Percentiles rank a stretch among this genome's conserved stretches.
Conservation (phyloP, 2,888 invertebrate genomes). For the Orthosia cruda region DNA sequence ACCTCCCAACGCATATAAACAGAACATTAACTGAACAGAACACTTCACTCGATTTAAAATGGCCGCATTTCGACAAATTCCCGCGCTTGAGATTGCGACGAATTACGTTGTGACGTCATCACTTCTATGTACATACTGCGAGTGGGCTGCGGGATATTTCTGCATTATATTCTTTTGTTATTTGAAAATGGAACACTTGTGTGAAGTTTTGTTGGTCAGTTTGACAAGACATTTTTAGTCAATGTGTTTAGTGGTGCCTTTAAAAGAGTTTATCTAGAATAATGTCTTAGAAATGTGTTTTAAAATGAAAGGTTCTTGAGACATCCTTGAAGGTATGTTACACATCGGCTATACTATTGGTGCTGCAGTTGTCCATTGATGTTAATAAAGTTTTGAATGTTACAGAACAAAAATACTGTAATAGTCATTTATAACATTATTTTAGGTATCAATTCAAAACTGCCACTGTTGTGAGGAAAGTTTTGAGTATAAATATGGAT, state of each 20-base stretch:
- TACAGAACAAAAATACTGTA: too few relatives aligned
- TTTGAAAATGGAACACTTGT: conserved; percentile 32
- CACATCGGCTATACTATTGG: too few relatives aligned
- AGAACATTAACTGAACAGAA: conserved; percentile 52
- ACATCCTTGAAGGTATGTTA: not conserved
- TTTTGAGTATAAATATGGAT: too few relatives aligned
- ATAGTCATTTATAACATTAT: too few relatives aligned
- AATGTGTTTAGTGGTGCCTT: not conserved
- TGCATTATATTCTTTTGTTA: conserved; percentile 7
- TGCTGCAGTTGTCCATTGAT: too few relatives aligned
- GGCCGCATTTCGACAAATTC: conserved; percentile 69
- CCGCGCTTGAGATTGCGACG: conserved; percentile 62
- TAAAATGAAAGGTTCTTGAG: not conserved
- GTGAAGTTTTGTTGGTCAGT: conserved; percentile 8
- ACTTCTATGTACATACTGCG: conserved; percentile 43
- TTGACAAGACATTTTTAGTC: conserved; percentile 13
- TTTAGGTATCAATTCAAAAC: too few relatives aligned
- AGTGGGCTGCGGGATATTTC: conserved; percentile 28
- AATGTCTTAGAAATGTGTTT: not conserved
- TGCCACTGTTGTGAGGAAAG: too few relatives aligned
- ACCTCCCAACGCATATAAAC: conserved; percentile 43
- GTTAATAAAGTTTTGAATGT: too few relatives aligned
- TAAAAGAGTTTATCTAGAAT: not conserved
- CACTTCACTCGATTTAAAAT: conserved; percentile 67
- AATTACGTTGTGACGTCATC: conserved; percentile 67